Base-by-base conservation (phyloP, 2,113 vertebrate species). In the Nothocercus julius region DNA sequence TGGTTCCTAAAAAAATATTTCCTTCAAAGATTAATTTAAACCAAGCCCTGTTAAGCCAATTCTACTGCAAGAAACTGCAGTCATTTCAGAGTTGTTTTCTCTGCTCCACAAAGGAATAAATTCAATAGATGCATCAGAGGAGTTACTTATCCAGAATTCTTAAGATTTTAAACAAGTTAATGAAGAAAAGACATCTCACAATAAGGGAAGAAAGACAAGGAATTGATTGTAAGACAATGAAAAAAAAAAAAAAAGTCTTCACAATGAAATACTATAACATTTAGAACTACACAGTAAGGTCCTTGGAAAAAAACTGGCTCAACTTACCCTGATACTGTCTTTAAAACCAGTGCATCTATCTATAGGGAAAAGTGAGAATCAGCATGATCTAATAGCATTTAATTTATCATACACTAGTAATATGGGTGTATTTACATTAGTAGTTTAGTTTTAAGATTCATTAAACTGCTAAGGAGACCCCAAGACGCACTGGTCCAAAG, bases 281-380 rank as follows among this genome's bases (percentile, higher is more conserved):
- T 4, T 36, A n/a, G 24, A 89, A 86, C 20, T 64, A 45, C 14
- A 56, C 11, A 25, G 7, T 66, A 36, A 66, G 9, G 13, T 36
- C 20, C 11, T 53, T 59, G 11, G 17, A 3, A 14, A 20, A 25
- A 70, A 4, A 75, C 7, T 63, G 5, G 12, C 79, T 87, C 32
- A 72, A 85, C 70, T 85, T 82, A 73, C 17, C 20, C 24, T 34
- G 59, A 67, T 78, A 63, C 5, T n/a, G 63, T 54, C 42, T 79
- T 82, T 64, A 32, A 83, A 90, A 94, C 76, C 61, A 88, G 64
- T 82, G 42, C 14, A 85, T 79, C 45, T 79, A 32, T 85, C 93
- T 80, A 20, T 56, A 90, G n/a, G 8, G 13, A 68, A 80, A 88
- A 12, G 13, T 85, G 47, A 73, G 44, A 90, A 88, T 53, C 68